Percentiles rank a stretch among this genome's conserved stretches.
phyloP scores from a whole-genome alignment of 1,140 invertebrate genomes.

The Drosophila kohkoa region DNA sequence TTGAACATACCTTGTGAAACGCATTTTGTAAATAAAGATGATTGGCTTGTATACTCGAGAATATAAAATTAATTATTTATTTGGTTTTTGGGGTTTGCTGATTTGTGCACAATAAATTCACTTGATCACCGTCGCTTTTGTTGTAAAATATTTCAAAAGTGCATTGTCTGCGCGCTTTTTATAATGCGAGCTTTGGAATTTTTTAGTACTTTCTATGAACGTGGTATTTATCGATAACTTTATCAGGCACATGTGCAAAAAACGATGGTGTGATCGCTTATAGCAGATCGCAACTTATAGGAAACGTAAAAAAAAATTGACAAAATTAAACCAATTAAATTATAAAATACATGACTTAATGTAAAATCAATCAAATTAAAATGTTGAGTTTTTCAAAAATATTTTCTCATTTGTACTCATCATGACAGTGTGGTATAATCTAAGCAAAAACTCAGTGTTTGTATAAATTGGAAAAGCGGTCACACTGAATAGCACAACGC shows the following conservation, averaged over 20 bases:
- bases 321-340: too few species aligned
- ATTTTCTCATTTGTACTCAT: too few species aligned
- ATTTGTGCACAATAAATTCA: constrained; percentile 6
- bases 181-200: constrained; percentile 44
- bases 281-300: background rate
- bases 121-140: constrained; percentile 40
- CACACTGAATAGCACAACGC: background rate
- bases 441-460: background rate
- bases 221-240: too few species aligned
- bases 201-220: constrained; percentile 48
- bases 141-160: constrained; percentile 58
- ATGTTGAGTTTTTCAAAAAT: too few species aligned
- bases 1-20: constrained; percentile 66
- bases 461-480: background rate
- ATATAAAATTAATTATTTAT: background rate
- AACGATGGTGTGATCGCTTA: background rate
- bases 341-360: too few species aligned
- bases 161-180: constrained; percentile 45
- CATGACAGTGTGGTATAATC: background rate
- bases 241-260: constrained; percentile 20
- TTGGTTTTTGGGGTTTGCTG: background rate
- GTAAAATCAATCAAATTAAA: too few species aligned
- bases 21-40: constrained; percentile 49
- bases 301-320: too few species aligned
- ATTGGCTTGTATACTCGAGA: background rate